Evolutionary conservation across 2,888 invertebrate species (phyloP), one percentile per base, ranked within the genome.

Genomic region (Heteropelma amictum): DNA sequence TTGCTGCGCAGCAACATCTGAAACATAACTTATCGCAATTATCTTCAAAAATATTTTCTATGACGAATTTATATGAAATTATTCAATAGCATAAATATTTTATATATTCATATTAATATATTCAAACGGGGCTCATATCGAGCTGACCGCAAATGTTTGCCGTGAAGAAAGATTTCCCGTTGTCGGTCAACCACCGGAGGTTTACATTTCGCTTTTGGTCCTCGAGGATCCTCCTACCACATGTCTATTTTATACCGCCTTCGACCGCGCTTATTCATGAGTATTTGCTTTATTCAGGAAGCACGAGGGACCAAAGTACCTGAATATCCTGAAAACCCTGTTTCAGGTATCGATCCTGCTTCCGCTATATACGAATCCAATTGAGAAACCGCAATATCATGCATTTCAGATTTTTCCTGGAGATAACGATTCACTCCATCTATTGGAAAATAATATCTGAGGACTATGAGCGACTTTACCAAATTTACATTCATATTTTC

Each of bases 271-370:
- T 83, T 86, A 86, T 86, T 86, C 86, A 86, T 84, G 85, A 86
- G 84, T 86, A n/a, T n/a, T n/a, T n/a, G n/a, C n/a, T n/a, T n/a
- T 85, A 86, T 85, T 85, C 85, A 85, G 82, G 83, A 81, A 83
- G 82, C 81, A 78, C 80, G 78, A 80, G 60, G 79, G 75, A n/a
- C n/a, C n/a, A n/a, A n/a, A n/a, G 79, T 79, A 82, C 56, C 71
- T 69, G 77, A 80, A 84, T 80, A 72, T 76, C 67, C 77, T 72
- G 56, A 54, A 60, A 65, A 21, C 74, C 78, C 74, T 82, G 81
- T 80, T 72, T 81, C 69, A n/a, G 30, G 23, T n/a, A 35, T 60
- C 45, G 67, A 72, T 70, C 42, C 53, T 77, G 72, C 56, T 28
- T 78, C 77, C n/a, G n/a, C n/a, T n/a, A n/a, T 81, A 81, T 84